phyloP scores from a whole-genome alignment of 2,888 invertebrate genomes.

The Epinotia brunnichana region DNA sequence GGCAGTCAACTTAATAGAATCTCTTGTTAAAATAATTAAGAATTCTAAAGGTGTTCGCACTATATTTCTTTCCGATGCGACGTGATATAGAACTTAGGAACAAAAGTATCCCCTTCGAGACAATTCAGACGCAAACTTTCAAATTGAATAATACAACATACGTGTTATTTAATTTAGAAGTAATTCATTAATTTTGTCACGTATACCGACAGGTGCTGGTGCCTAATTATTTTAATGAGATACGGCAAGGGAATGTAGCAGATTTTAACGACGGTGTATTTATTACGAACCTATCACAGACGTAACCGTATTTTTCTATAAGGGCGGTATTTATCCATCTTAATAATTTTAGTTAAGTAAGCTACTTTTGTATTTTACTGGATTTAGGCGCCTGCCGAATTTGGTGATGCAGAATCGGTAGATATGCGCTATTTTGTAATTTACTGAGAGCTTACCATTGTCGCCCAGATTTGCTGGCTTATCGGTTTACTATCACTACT shows the following conservation, averaged over 20 bases:
- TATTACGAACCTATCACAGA: neutral
- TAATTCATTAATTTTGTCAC: slow-evolving; percentile 16
- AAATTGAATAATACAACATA: slow-evolving; percentile 30
- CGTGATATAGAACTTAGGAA: slow-evolving; percentile 30
- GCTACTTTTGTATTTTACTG: too few relatives aligned
- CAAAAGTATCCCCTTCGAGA: slow-evolving; percentile 22
- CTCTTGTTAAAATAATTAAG: slow-evolving; percentile 25
- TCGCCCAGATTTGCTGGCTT: too few relatives aligned
- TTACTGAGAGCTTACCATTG: too few relatives aligned
- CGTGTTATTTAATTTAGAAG: slow-evolving; percentile 18
- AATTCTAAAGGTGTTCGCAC: slow-evolving; percentile 28
- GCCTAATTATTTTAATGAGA: slow-evolving; percentile 23
- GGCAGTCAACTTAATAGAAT: slow-evolving; percentile 15
- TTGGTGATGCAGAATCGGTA: too few relatives aligned
- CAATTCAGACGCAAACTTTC: slow-evolving; percentile 20
- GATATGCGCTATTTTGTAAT: too few relatives aligned
- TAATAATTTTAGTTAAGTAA: too few relatives aligned
- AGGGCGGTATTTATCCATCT: neutral
- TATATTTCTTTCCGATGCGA: slow-evolving; percentile 27
- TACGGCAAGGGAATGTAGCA: slow-evolving; percentile 6
- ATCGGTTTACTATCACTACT: too few relatives aligned
- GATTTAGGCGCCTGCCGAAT: too few relatives aligned
- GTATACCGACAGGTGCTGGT: slow-evolving; percentile 6
- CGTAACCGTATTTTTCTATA: neutral
- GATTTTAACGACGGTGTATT: slow-evolving; percentile 3